A percentile compares a stretch with the other conserved stretches of the same genome.
Evolutionary conservation across 2,797 vertebrate genomes (phyloP).

Genomic region (Sciaenops ocellatus): DNA sequence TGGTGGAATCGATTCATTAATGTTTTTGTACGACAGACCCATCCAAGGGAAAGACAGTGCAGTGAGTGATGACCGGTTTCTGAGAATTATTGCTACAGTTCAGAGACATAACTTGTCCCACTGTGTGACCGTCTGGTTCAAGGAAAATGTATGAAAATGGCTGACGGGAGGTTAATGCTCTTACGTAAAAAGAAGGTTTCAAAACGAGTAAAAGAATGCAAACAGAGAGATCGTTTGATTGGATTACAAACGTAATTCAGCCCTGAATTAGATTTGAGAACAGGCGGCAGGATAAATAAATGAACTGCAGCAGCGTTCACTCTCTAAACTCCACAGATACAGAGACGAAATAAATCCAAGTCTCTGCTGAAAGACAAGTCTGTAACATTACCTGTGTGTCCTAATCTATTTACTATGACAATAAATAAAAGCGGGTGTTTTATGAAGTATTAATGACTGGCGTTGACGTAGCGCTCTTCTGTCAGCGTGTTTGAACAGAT

Average conservation of each 20-base stretch:
- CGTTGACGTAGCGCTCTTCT: conserved; percentile 6
- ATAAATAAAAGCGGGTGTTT: conserved; percentile 46
- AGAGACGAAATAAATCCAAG: neutral
- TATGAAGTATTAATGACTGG: conserved; percentile 27
- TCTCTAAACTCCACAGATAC: neutral
- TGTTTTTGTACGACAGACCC: neutral
- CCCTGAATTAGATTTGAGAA: conserved; percentile 1
- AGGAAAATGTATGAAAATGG: neutral
- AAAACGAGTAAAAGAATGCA: conserved; percentile 36
- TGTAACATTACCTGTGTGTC: conserved; percentile 34
- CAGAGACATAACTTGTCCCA: neutral
- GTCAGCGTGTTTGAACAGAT: conserved; percentile 56
- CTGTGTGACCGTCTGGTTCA: conserved; percentile 19
- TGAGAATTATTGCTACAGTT: neutral
- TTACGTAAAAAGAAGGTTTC: neutral
- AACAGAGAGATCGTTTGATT: conserved; percentile 30
- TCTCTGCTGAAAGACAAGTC: conserved; percentile 30
- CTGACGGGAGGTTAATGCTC: conserved; percentile 17
- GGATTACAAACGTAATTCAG: conserved; percentile 8
- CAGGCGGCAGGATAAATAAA: conserved; percentile 50
- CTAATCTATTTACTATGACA: conserved; percentile 43
- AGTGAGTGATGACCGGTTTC: neutral
- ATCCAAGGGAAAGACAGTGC: neutral
- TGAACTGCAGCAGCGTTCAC: neutral
- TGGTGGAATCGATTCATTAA: neutral